Evolutionary conservation across 1,140 invertebrate genomes (phyloP).

Genomic region (Platorchestia sp.): DNA sequence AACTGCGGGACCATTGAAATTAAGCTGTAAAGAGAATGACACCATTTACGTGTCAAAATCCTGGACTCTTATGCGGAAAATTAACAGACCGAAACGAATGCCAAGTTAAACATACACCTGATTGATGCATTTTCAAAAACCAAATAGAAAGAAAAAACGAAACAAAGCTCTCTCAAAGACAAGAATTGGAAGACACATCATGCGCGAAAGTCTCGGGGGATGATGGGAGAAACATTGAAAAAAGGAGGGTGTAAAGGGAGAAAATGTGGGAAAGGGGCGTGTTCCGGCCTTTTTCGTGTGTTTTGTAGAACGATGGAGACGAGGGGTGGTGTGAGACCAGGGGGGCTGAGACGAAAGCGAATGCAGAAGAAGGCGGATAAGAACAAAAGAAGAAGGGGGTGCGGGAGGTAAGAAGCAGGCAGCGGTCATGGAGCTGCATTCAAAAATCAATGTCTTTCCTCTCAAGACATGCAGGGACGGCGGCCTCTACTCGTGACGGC

Average conservation of each 20-base stretch:
- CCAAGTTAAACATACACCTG: not conserved
- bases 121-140: not conserved
- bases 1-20: too few relatives aligned
- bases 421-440: constrained; percentile 36
- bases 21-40: too few relatives aligned
- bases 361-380: constrained; percentile 41
- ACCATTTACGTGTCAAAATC: too few relatives aligned
- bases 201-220: not conserved
- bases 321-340: not conserved
- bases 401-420: constrained; percentile 31
- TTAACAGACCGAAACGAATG: not conserved
- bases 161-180: not conserved
- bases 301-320: not conserved
- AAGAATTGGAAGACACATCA: not conserved
- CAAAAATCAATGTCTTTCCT: constrained; percentile 39
- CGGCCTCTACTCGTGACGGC: not conserved
- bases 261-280: not conserved
- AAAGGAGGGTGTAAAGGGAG: not conserved
- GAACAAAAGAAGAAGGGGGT: constrained; percentile 42
- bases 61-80: too few relatives aligned
- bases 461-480: constrained; percentile 35
- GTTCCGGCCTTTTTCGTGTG: not conserved
- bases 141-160: not conserved
- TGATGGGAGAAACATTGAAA: not conserved
- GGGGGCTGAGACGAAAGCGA: constrained; percentile 25